Conservation (phyloP, 2,113 vertebrate species). For the Crotalus tigris region DNA sequence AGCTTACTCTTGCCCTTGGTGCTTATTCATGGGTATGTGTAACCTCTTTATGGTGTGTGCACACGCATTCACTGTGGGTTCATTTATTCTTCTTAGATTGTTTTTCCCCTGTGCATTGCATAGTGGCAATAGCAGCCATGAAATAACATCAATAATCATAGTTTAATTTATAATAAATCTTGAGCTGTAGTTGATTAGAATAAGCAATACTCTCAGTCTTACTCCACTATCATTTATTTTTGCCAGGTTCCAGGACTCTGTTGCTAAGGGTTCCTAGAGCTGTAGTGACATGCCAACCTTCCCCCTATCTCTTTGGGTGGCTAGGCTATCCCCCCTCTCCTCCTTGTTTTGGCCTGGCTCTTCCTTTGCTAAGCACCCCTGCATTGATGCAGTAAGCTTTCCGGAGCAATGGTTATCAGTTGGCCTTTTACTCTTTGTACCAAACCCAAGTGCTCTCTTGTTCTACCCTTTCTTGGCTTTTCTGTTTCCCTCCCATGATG, state of each 20-base stretch:
- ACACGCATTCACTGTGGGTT: background rate
- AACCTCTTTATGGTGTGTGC: background rate
- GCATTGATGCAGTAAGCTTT: slow-evolving; percentile 65
- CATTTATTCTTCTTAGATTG: background rate
- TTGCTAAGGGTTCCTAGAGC: slow-evolving; percentile 65
- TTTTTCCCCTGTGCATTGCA: background rate
- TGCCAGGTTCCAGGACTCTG: slow-evolving; percentile 24
- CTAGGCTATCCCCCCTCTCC: slow-evolving; percentile 52
- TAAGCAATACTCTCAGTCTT: background rate
- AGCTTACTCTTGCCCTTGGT: background rate
- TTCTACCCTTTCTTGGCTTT: slow-evolving; percentile 10
- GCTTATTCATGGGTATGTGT: background rate
- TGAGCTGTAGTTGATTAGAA: background rate
- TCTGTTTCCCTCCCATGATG: slow-evolving; percentile 35
- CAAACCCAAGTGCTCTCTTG: slow-evolving; percentile 44
- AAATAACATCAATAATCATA: background rate
- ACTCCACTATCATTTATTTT: background rate
- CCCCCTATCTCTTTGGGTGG: slow-evolving; percentile 45
- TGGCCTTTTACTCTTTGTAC: slow-evolving; percentile 57
- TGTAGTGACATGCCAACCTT: slow-evolving; percentile 25
- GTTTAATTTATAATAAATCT: slow-evolving; percentile 11
- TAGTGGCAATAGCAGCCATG: background rate
- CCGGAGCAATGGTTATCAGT: slow-evolving; percentile 67
- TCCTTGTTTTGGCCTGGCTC: slow-evolving; percentile 17
- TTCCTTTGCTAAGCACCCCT: slow-evolving; percentile 43